These are phyloP conservation scores for Morone chrysops DNA, from an alignment of 2,113 vertebrate species.

Conservation along the genomic window DNA sequence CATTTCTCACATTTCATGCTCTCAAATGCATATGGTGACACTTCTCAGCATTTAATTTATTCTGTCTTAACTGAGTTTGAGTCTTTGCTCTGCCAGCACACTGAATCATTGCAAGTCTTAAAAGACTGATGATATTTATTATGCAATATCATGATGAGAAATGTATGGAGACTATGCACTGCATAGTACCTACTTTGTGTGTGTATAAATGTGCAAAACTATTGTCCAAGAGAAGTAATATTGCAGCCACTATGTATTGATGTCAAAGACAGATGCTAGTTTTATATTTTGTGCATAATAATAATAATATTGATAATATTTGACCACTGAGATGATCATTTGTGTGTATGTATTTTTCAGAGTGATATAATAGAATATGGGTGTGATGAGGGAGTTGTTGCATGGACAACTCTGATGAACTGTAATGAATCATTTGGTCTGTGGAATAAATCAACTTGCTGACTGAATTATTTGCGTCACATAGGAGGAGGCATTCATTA, in stretches of 20 bases:
- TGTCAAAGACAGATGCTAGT: conserved; percentile 75
- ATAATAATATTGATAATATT: conserved; percentile 62
- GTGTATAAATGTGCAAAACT: conserved; percentile 49
- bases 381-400: conserved; percentile 64
- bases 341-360: conserved; percentile 61
- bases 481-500: not conserved
- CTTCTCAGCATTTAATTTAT: conserved; percentile 54
- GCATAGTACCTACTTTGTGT: conserved; percentile 51
- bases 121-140: conserved; percentile 68
- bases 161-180: conserved; percentile 48
- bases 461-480: conserved; percentile 16
- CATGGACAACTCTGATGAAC: conserved; percentile 63
- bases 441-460: conserved; percentile 72
- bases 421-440: conserved; percentile 62
- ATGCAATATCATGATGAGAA: conserved; percentile 65
- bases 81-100: conserved; percentile 33
- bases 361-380: conserved; percentile 50
- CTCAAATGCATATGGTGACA: conserved; percentile 2
- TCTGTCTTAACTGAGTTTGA: conserved; percentile 31
- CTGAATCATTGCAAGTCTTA: conserved; percentile 45
- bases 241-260: conserved; percentile 66
- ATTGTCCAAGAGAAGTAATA: conserved; percentile 49
- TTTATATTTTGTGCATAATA: conserved; percentile 77
- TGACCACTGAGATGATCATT: conserved; percentile 52
- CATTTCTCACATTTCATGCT: conserved; percentile 24